These are phyloP conservation scores for Chloropsis hardwickii DNA, from an alignment of 2,113 vertebrate species.

Conservation along the genomic window DNA sequence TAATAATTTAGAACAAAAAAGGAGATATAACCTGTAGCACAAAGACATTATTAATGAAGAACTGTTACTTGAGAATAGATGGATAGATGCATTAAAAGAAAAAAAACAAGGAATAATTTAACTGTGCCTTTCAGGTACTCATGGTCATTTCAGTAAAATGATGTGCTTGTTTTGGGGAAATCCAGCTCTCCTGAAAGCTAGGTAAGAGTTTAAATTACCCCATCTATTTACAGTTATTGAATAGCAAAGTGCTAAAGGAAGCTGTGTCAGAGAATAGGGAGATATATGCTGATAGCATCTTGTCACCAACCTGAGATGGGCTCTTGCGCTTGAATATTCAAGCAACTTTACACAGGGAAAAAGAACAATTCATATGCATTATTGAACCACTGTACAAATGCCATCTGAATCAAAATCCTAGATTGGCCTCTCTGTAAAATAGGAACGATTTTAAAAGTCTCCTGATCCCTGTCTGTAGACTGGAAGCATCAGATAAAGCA, in stretches of 20 bases:
- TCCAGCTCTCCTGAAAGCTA: background rate
- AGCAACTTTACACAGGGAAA: background rate
- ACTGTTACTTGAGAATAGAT: background rate
- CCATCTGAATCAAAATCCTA: background rate
- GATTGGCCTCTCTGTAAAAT: background rate
- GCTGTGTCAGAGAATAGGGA: background rate
- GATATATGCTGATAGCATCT: background rate
- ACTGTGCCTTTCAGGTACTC: background rate
- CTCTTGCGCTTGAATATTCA: background rate
- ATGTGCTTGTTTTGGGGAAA: background rate
- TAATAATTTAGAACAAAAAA: slow-evolving; percentile 25
- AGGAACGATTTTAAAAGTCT: background rate
- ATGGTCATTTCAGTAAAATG: background rate
- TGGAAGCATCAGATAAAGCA: background rate
- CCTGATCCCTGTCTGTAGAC: background rate
- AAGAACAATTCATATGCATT: background rate
- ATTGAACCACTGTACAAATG: background rate
- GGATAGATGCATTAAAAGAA: background rate
- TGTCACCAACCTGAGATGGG: background rate
- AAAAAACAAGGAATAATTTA: background rate
- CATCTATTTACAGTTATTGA: background rate
- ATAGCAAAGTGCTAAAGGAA: background rate
- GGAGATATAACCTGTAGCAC: background rate
- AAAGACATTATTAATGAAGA: background rate
- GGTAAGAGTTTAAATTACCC: background rate